Percentiles rank a stretch among this genome's conserved stretches.
Evolutionary conservation across 2,797 vertebrate species (phyloP).

Genomic region (Chelon auratus): DNA sequence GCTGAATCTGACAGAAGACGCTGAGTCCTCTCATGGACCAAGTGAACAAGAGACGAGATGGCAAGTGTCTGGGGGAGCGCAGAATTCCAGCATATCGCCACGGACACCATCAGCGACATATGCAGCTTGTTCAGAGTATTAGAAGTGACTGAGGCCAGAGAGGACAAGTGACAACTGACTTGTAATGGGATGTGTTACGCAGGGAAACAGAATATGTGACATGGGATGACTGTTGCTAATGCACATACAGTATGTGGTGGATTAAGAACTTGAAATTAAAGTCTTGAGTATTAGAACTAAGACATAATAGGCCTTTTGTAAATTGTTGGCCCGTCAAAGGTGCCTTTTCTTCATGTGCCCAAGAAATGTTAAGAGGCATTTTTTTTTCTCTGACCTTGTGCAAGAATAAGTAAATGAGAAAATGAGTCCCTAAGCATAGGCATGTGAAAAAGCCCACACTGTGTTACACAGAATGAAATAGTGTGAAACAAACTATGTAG

Average conservation of each 20-base stretch:
- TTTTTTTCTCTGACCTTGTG: conserved; percentile 45
- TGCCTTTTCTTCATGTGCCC: conserved; percentile 29
- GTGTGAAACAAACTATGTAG: too few species aligned
- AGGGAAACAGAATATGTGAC: conserved; percentile 15
- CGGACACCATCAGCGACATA: conserved; percentile 39
- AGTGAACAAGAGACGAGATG: conserved; percentile 56
- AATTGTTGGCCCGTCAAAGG: conserved; percentile 10
- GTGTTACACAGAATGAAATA: not conserved
- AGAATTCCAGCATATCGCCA: conserved; percentile 16
- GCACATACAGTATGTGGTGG: not conserved
- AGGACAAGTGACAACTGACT: conserved; percentile 40
- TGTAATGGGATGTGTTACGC: conserved; percentile 31
- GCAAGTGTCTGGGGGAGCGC: conserved; percentile 56
- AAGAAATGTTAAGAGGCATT: conserved; percentile 9
- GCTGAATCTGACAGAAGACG: conserved; percentile 56
- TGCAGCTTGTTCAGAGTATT: conserved; percentile 37
- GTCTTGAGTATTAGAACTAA: conserved; percentile 13
- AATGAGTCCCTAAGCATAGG: not conserved
- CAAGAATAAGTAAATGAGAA: conserved; percentile 26
- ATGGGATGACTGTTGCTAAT: conserved; percentile 15
- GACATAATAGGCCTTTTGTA: conserved; percentile 34
- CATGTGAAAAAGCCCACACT: not conserved
- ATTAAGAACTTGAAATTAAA: conserved; percentile 25
- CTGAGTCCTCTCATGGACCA: conserved; percentile 49
- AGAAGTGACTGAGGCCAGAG: conserved; percentile 42